A percentile compares a stretch with the other conserved stretches of the same genome.
Conservation (phyloP, 2,113 vertebrate species). For the Syrmaticus mikado region DNA sequence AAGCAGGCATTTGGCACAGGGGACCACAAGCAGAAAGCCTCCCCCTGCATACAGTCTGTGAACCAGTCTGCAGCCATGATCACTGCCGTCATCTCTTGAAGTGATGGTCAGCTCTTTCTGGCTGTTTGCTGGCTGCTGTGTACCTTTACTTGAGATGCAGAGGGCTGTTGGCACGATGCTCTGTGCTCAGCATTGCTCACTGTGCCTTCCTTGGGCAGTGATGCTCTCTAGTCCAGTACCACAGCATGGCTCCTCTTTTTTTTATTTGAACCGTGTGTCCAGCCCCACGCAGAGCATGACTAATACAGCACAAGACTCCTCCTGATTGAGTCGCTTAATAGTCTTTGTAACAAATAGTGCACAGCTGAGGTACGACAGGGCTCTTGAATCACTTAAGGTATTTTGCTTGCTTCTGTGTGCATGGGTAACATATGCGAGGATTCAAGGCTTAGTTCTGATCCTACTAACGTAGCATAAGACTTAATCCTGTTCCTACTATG, state of each 20-base stretch:
- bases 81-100: not conserved
- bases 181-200: not conserved
- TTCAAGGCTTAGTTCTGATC: constrained; percentile 58
- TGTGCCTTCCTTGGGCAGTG: not conserved
- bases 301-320: not conserved
- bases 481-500: constrained; percentile 38
- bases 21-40: not conserved
- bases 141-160: not conserved
- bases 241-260: accelerated
- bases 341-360: not conserved
- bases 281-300: not conserved
- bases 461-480: constrained; percentile 16
- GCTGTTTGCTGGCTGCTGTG: not conserved
- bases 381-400: not conserved
- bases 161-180: not conserved
- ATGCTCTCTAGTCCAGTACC: not conserved
- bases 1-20: not conserved
- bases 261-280: not conserved
- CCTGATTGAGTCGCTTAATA: not conserved
- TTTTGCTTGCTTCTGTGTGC: not conserved
- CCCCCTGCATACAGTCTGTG: accelerated
- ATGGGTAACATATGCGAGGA: not conserved
- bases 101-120: not conserved
- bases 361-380: not conserved
- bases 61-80: not conserved